A percentile compares a stretch with the other conserved stretches of the same genome.
Evolutionary conservation across 2,797 vertebrate species (phyloP).

Genomic region (Lindbergichthys nudifrons): DNA sequence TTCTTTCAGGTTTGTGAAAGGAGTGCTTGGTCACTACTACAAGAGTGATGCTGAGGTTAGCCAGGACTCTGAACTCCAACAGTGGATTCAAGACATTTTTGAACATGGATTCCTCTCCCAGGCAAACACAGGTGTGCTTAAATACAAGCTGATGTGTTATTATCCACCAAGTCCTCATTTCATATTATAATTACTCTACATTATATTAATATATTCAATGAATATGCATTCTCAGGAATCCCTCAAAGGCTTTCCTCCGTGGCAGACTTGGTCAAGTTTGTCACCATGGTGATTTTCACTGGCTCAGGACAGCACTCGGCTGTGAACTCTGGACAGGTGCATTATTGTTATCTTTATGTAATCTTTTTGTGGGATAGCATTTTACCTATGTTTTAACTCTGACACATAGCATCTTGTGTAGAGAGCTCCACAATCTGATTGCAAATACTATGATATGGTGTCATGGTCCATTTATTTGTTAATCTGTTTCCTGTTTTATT

Average conservation of each 20-base stretch:
- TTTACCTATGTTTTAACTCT: neutral
- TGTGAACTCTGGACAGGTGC: slow-evolving; percentile 62
- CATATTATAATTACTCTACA: neutral
- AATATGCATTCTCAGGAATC: slow-evolving; percentile 28
- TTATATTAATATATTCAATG: neutral
- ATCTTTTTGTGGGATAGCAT: neutral
- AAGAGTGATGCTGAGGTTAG: slow-evolving; percentile 30
- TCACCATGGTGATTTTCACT: slow-evolving; percentile 62
- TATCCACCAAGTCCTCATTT: neutral
- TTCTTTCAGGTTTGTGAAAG: slow-evolving; percentile 34
- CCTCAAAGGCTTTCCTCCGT: slow-evolving; percentile 18
- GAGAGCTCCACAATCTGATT: neutral
- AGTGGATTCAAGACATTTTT: slow-evolving; percentile 8
- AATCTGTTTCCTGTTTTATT: too few species aligned
- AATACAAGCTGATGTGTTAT: neutral
- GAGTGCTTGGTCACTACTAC: slow-evolving; percentile 34
- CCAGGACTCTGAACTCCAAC: slow-evolving; percentile 37
- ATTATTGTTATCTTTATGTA: neutral
- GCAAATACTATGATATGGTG: neutral
- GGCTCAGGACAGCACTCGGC: slow-evolving; percentile 51
- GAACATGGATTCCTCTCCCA: slow-evolving; percentile 34
- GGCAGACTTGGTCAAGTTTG: slow-evolving; percentile 50
- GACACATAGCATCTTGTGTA: neutral
- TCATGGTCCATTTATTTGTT: too few species aligned
- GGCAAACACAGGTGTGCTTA: slow-evolving; percentile 5